Evolutionary conservation across 2,797 vertebrate genomes (phyloP).

Genomic region (Eulemur albifrons): DNA sequence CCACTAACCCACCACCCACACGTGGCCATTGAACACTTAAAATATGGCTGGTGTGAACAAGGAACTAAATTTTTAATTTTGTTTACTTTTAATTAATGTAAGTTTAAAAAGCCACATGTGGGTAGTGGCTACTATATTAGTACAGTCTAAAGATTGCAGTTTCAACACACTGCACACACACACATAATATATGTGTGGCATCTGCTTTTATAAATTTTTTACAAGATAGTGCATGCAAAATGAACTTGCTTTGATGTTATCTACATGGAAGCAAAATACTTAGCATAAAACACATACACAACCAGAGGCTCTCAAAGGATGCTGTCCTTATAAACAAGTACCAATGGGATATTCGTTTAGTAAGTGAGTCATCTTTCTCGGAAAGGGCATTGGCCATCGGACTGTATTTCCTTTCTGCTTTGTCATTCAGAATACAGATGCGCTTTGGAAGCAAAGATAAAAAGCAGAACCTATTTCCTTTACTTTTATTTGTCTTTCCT

Average conservation of each 20-base stretch:
- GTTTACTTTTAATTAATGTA: neutral
- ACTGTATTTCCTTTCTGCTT: neutral
- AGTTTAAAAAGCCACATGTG: neutral
- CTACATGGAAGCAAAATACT: neutral
- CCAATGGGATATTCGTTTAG: neutral
- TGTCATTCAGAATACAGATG: slow-evolving; percentile 26
- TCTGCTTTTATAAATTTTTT: neutral
- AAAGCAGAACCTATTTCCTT: slow-evolving; percentile 4
- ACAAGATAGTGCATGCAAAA: neutral
- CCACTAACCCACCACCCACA: too few relatives aligned
- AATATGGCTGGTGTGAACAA: neutral
- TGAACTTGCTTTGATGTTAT: neutral
- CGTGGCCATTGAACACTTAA: neutral
- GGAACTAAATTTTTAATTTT: neutral
- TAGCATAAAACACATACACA: neutral
- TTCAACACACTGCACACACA: neutral
- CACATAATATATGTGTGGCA: too few relatives aligned
- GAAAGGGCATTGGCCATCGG: neutral
- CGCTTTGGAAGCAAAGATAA: neutral
- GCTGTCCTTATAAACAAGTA: neutral
- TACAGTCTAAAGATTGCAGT: neutral
- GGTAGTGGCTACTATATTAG: neutral
- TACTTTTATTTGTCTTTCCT: slow-evolving; percentile 21
- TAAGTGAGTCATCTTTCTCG: neutral
- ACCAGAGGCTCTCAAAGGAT: neutral